phyloP scores from a whole-genome alignment of 2,113 vertebrate species.

The Gasterosteus nipponicus region DNA sequence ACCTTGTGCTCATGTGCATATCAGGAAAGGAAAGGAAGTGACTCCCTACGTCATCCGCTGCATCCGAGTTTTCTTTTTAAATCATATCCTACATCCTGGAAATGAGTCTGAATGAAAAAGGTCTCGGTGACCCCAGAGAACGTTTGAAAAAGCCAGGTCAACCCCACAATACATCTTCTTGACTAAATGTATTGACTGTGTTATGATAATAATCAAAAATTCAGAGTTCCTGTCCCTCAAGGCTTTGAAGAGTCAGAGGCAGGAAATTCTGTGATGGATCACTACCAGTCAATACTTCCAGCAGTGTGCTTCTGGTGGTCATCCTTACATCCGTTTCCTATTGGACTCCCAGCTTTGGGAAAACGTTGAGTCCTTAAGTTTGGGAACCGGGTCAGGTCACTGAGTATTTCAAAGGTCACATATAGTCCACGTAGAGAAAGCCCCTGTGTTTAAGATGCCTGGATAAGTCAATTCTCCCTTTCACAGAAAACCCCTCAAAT shows the following conservation, averaged over 20 bases:
- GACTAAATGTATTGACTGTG: neutral
- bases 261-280: slow-evolving; percentile 44
- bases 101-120: neutral
- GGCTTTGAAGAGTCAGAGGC: slow-evolving; percentile 50
- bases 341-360: slow-evolving; percentile 4
- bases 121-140: neutral
- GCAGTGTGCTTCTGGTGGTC: slow-evolving; percentile 25
- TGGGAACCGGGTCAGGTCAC: slow-evolving; percentile 21
- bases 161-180: neutral
- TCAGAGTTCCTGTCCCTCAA: slow-evolving; percentile 32
- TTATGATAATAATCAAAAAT: slow-evolving; percentile 23
- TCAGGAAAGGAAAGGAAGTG: neutral
- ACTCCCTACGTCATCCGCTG: neutral
- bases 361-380: slow-evolving; percentile 9
- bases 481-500: neutral
- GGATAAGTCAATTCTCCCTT: neutral
- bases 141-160: slow-evolving; percentile 3
- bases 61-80: neutral
- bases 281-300: slow-evolving; percentile 12
- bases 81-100: neutral
- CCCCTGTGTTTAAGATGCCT: neutral
- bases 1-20: neutral
- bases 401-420: neutral
- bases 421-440: neutral
- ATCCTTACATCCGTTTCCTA: slow-evolving; percentile 33